Base-by-base conservation (phyloP, 1,140 invertebrate genomes). In the Caenorhabditis brenneri region DNA sequence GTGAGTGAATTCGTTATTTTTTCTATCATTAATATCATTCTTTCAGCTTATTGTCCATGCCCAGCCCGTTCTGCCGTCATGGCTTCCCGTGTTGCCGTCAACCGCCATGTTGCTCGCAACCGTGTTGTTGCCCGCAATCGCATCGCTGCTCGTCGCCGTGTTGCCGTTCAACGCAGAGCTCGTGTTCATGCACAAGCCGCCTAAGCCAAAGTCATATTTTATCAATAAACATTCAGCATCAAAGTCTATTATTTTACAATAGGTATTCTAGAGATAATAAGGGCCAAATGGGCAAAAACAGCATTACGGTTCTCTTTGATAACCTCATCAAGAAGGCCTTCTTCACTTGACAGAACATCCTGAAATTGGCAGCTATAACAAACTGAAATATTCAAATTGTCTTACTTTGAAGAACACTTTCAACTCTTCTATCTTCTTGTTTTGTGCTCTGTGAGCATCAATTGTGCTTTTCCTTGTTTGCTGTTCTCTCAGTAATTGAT, bases 11-110 rank as follows among this genome's bases (percentile, higher is more conserved):
- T n/a, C n/a, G 9, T 42, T 42, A 27, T 9, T 3, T 0, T 27
- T 42, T 46, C 0, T 10, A 24, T 2, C 24, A 36, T 33, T 65
- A 33, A 2, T 36, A 33, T 22, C 16, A 2, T 4, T 74, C 10
- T 74, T 74, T 24, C 82, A 83, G 79, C 79, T 15, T 83, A 81
- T 36, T 81, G 80, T 6, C 80, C 80, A 29, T 81, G 80, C 53
- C 80, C 80, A 48, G 80, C 80, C 15, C 80, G 80, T 60, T 81
- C 80, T 19, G 19, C 80, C 42, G 80, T 81, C 36, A 42, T 81
- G 53, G n/a, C n/a, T n/a, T n/a, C n/a, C n/a, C 80, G 80, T 36
- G 53, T 55, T 27, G 53, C 65, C 10, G 65, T 74, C 65, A 74
- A 74, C n/a, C 65, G 65, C n/a, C n/a, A 74, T 10, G 65, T 74